Evolutionary conservation across 64 coral and sea anemone species (phyloP).

Genomic region (Montipora foliosa): DNA sequence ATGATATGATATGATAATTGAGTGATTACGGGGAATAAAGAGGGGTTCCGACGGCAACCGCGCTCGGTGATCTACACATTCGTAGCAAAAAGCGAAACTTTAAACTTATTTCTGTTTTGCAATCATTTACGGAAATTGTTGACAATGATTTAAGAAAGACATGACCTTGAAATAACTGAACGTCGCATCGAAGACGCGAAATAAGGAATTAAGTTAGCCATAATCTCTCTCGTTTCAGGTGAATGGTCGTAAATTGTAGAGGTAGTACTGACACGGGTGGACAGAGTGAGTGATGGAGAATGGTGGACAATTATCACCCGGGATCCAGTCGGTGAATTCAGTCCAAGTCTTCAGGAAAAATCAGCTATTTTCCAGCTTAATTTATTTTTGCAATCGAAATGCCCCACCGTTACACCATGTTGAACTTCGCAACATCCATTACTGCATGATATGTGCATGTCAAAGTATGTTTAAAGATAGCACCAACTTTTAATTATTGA

Average conservation of each 20-base stretch:
- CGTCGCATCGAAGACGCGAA: too few species aligned
- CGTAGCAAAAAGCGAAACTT: too few species aligned
- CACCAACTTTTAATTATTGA: too few species aligned
- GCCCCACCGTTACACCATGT: background rate
- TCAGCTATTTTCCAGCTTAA: conserved; percentile 19
- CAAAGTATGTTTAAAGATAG: too few species aligned
- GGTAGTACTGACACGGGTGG: background rate
- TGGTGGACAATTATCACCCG: background rate
- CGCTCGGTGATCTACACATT: too few species aligned
- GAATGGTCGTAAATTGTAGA: background rate
- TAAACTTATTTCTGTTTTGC: too few species aligned
- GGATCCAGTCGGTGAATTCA: background rate
- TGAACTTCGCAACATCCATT: background rate
- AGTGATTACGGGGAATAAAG: too few species aligned
- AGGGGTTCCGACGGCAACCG: too few species aligned
- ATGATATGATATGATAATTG: too few species aligned
- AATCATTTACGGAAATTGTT: too few species aligned
- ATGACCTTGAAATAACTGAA: too few species aligned
- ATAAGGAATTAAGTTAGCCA: background rate
- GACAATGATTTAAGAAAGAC: too few species aligned
- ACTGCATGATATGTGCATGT: background rate
- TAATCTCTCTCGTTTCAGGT: conserved; percentile 14
- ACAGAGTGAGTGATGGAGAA: background rate
- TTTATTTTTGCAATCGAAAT: background rate
- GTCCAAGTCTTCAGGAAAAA: background rate